Evolutionary conservation across 2,888 invertebrate genomes (phyloP), one percentile per base, ranked within the genome.

Genomic region (Candidula unifasciata): DNA sequence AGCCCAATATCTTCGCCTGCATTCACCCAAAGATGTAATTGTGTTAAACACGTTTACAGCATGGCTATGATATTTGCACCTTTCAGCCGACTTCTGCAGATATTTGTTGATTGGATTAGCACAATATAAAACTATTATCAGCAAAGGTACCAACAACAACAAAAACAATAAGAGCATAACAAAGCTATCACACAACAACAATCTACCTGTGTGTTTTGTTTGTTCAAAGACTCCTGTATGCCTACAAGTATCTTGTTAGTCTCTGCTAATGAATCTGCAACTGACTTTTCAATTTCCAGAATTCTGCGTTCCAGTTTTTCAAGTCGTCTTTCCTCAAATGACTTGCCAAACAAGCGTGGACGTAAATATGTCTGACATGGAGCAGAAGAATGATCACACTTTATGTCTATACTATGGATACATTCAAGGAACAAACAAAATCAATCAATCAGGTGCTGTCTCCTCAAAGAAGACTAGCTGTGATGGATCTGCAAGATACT

Each of bases 341-440:
- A 87, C 64, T 88, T 87, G n/a, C 91, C 90, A 82, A 88, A 86
- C 37, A 91, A 84, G 86, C 88, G 89, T 54, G 91, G 90, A 8
- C 87, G 76, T 52, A 92, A 54, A 78, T 89, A 87, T 30, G 88
- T 88, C 90, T 91, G 79, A 16, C n/a, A 52, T 66, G 18, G 44
- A n/a, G 66, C 27, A 77, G 13, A 77, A 64, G 71, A 60, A 27
- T 21, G 30, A 24, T 6, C 21, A 24, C 60, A 24, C n/a, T 13
- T 60, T 24, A 60, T 6, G 60, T 24, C 21, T n/a, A 60, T n/a
- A 60, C 21, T n/a, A 60, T 21, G 21, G 18, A 60, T 21, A n/a
- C 60, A 60, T 24, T 13, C 6, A 24, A 60, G n/a, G n/a, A n/a
- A n/a, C n/a, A n/a, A n/a, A n/a, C n/a, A n/a, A n/a, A n/a, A n/a